Evolutionary conservation across 2,113 vertebrate genomes (phyloP), one percentile per base, ranked within the genome.

Genomic region (Herpetotheres cachinnans): DNA sequence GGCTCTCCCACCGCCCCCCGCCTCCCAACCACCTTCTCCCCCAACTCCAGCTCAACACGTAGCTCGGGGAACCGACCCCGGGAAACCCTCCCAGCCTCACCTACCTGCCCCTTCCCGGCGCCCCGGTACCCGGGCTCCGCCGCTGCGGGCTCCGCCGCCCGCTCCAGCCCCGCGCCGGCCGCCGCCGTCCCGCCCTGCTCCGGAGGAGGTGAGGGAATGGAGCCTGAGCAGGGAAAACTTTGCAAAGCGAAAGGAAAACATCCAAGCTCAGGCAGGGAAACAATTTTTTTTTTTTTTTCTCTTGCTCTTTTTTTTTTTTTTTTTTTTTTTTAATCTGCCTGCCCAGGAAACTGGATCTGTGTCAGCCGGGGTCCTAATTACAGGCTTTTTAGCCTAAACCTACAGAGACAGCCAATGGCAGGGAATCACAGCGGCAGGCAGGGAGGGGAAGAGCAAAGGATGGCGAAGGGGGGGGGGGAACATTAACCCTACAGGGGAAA

Each of bases 311-410:
- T 52, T 79, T 36, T 13, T 32, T 21, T 18, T 50, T 29, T 15
- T 73, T 10, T 77, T 13, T 36, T 65, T 54, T 66, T 34, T 40
- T 5, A 19, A 63, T 74, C 76, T 83, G 55, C 95, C 90, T 91
- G 86, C 92, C 93, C 96, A 82, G 94, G 96, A 96, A 67, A 67
- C 94, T 82, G 93, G 89, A 87, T 74, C 80, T 67, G 91, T 77
- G 97, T 95, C 96, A 87, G 95, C 94, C 85, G 40, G 95, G 95
- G 82, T 95, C 95, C 93, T 97, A 97, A 97, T 97, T 96, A 96
- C 79, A 94, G 95, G 87, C 82, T 96, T 94, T 93, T 96, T 93
- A 96, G 97, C 95, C 88, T 96, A 81, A 95, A 92, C 86, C 79
- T 74, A 56, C 94, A 29, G 82, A 73, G 82, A 10, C 95, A 97